Evolutionary conservation across 1,140 invertebrate genomes (phyloP), one percentile per base, ranked within the genome.

Genomic region (Aethina tumida): DNA sequence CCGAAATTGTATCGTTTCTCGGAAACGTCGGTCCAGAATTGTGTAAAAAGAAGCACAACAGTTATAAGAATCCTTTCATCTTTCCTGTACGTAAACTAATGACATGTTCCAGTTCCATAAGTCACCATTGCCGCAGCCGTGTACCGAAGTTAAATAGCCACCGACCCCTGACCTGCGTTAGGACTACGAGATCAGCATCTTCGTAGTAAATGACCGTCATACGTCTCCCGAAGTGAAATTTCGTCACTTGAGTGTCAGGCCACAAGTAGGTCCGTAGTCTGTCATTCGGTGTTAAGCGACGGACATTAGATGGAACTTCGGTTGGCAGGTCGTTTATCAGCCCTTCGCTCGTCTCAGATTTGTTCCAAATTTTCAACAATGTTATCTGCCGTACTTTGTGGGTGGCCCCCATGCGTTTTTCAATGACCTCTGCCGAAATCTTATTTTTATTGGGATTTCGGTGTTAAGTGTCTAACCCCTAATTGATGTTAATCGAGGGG

Each of bases 201-300:
- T 33, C 30, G 28, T 27, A 47, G 40, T 39, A 41, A 47, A 45
- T 44, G 41, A 44, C 39, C 33, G 24, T 41, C 39, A 45, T 45
- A 41, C 19, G 43, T 49, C 34, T 45, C 31, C 24, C 20, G 12
- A 28, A 45, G 46, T 44, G 42, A 45, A 45, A 45, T 49, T 49
- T 49, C 46, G 46, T 45, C 46, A 49, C 46, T 49, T 44, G 21
- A 22, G 35, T 44, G 46, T 49, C 46, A 47, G 31, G 30, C 35
- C 27, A 32, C 35, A 38, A 41, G 33, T 39, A 41, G 38, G 35
- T 37, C 35, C 36, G 31, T 34, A 29, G 16, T 44, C 19, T 39
- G 31, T 44, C 42, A 39, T 39, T 33, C 41, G 18, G 19, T 25
- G 13, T 27, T 34, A 41, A 41, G 22, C 21, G 25, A 29, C 27